A percentile compares a stretch with the other conserved stretches of the same genome.
These are phyloP conservation scores for Xanthia togata DNA, from an alignment of 2,888 invertebrate species.

Conservation along the genomic window DNA sequence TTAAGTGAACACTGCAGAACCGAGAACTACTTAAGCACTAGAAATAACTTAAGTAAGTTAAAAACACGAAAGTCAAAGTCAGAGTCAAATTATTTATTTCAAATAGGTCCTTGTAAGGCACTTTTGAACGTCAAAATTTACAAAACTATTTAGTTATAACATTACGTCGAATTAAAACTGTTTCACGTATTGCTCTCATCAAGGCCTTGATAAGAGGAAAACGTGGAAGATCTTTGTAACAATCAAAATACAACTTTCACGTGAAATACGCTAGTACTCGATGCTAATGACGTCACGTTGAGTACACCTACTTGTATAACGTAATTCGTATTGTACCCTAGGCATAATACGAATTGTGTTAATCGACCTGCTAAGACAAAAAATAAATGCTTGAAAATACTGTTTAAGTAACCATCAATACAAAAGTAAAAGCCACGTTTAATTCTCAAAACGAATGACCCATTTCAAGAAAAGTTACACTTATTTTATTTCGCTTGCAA, in stretches of 20 bases:
- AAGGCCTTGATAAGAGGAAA: too few species aligned
- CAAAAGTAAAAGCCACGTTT: background rate
- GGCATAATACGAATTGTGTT: too few species aligned
- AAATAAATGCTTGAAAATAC: background rate
- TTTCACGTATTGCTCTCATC: background rate
- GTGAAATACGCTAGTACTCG: too few species aligned
- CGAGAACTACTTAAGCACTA: background rate
- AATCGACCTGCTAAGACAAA: background rate
- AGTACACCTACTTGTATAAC: too few species aligned
- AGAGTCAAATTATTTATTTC: too few species aligned
- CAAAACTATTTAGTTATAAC: too few species aligned
- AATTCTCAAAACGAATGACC: background rate
- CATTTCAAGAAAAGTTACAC: conserved; percentile 14
- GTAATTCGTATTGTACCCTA: too few species aligned
- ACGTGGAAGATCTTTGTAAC: background rate
- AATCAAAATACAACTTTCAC: background rate
- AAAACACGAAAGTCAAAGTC: background rate
- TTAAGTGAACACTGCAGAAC: background rate
- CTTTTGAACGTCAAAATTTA: too few species aligned
- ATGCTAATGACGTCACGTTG: too few species aligned
- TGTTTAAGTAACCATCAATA: background rate
- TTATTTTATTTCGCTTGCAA: background rate
- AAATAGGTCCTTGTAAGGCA: too few species aligned
- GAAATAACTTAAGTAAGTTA: background rate
- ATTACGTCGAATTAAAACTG: background rate